Evolutionary conservation across 1,140 invertebrate genomes (phyloP).

Genomic region (Lamellibrachia luymesi): DNA sequence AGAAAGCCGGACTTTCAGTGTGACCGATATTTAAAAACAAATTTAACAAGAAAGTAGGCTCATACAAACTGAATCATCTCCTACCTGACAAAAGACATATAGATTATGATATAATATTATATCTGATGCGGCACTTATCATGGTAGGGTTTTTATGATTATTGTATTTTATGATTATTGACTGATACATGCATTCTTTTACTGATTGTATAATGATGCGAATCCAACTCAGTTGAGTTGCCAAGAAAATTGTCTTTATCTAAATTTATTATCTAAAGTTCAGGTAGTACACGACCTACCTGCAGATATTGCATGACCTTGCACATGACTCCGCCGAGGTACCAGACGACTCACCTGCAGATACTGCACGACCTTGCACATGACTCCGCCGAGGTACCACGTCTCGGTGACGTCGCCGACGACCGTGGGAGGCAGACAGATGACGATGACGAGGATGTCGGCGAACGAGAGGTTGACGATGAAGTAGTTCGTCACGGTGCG

Average conservation of each 20-base stretch:
- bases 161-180: not conserved
- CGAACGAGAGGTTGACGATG: slow-evolving; percentile 88
- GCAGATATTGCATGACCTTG: slow-evolving; percentile 61
- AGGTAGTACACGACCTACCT: no score
- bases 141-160: no score
- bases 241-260: no score
- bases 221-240: no score
- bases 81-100: no score
- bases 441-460: slow-evolving; percentile 86
- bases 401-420: slow-evolving; percentile 87
- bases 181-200: no score
- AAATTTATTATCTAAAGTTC: no score
- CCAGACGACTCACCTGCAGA: slow-evolving; percentile 61
- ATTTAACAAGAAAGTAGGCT: not conserved
- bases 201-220: no score
- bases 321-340: slow-evolving; percentile 78
- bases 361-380: slow-evolving; percentile 83
- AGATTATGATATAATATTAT: no score
- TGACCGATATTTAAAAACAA: not conserved
- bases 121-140: no score
- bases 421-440: slow-evolving; percentile 84
- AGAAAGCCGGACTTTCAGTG: not conserved
- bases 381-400: slow-evolving; percentile 79
- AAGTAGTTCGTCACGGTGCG: slow-evolving; percentile 90
- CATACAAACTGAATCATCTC: not conserved